A percentile compares a stretch with the other conserved stretches of the same genome.
Conservation (phyloP, 2,888 invertebrate species). For the Lasioglossum pauxillum region DNA sequence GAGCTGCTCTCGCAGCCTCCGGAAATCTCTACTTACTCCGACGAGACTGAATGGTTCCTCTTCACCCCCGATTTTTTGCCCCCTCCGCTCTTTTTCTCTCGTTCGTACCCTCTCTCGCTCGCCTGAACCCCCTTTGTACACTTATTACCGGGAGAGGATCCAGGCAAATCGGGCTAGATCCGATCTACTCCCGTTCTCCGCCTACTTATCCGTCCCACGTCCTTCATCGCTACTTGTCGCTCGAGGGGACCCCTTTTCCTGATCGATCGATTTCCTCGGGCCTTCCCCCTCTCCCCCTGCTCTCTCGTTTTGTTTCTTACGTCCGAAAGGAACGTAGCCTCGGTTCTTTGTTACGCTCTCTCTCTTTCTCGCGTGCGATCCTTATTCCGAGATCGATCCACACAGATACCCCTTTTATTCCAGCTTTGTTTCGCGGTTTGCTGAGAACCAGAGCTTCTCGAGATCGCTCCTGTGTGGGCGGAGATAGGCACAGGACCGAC, state of each 20-base stretch:
- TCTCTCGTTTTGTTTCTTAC: slow-evolving; percentile 49
- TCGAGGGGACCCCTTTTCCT: slow-evolving; percentile 41
- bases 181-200: slow-evolving; percentile 65
- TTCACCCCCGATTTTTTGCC: slow-evolving; percentile 17
- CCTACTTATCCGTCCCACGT: slow-evolving; percentile 54
- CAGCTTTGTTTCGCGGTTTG: slow-evolving; percentile 51
- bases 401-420: slow-evolving; percentile 47
- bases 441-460: neutral
- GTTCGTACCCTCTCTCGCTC: slow-evolving; percentile 43
- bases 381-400: slow-evolving; percentile 50
- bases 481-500: neutral
- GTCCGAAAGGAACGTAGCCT: slow-evolving; percentile 38
- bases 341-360: slow-evolving; percentile 32
- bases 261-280: slow-evolving; percentile 58
- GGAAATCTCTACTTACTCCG: slow-evolving; percentile 83
- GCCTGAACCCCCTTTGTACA: slow-evolving; percentile 60
- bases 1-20: slow-evolving; percentile 69
- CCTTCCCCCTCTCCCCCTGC: neutral
- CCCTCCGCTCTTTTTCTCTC: slow-evolving; percentile 25
- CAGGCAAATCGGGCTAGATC: slow-evolving; percentile 79
- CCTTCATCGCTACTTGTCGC: slow-evolving; percentile 23
- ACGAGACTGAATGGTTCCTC: slow-evolving; percentile 77
- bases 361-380: slow-evolving; percentile 17
- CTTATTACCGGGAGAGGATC: slow-evolving; percentile 73
- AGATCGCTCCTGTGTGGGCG: neutral